These are phyloP conservation scores for Acromyrmex heyeri DNA, from an alignment of 1,140 invertebrate genomes.

Conservation along the genomic window DNA sequence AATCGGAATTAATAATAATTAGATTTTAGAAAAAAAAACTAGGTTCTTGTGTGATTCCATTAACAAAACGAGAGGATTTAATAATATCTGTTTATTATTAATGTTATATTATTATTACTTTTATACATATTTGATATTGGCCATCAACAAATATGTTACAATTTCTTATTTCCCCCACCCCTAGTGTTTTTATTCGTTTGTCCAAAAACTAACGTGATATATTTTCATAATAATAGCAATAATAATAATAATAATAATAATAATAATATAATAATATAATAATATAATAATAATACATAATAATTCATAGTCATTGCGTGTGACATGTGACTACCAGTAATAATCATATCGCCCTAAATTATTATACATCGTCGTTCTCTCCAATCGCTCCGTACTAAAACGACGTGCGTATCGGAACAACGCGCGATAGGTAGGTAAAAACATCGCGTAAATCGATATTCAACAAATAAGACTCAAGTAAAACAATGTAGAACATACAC, in stretches of 20 bases:
- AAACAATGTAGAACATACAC: conserved; percentile 10
- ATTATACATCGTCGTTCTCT: conserved; percentile 69
- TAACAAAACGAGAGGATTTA: conserved; percentile 59
- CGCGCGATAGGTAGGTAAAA: background rate
- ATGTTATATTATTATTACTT: conserved; percentile 80
- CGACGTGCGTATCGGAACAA: conserved; percentile 4
- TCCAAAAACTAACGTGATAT: conserved; percentile 71
- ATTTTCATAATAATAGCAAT: conserved; percentile 74
- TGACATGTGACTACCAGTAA: conserved; percentile 69
- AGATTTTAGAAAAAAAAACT: background rate
- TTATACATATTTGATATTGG: conserved; percentile 83
- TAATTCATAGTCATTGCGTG: conserved; percentile 70
- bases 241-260: conserved; percentile 77
- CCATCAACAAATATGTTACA: conserved; percentile 82
- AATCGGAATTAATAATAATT: background rate
- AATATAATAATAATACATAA: conserved; percentile 73
- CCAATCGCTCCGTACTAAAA: conserved; percentile 45
- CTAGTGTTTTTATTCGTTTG: conserved; percentile 69
- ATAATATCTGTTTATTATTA: conserved; percentile 81
- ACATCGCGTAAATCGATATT: conserved; percentile 28
- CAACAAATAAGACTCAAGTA: conserved; percentile 31
- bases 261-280: conserved; percentile 76
- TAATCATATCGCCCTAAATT: conserved; percentile 72
- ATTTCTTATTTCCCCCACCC: conserved; percentile 68
- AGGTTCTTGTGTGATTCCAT: background rate